phyloP scores from a whole-genome alignment of 2,888 invertebrate genomes.

The Epistrophella euchroma region DNA sequence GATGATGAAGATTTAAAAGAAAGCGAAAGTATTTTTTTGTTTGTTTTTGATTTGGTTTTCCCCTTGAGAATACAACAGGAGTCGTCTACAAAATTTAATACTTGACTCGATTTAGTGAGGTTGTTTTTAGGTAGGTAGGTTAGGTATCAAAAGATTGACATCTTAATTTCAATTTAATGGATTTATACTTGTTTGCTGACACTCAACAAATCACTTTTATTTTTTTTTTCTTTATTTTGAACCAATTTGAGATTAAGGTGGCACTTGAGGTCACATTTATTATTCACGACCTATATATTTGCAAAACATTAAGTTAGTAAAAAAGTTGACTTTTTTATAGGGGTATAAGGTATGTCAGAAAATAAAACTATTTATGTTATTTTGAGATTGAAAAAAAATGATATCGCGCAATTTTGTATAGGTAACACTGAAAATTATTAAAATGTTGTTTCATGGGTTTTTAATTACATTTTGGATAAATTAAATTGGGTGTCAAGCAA shows the following conservation, averaged over 20 bases:
- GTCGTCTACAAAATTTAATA: not conserved
- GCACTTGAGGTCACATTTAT: slow-evolving; percentile 45
- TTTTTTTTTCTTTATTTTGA: slow-evolving; percentile 42
- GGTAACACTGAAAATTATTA: not conserved
- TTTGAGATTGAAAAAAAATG: not conserved
- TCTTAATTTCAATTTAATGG: slow-evolving; percentile 61
- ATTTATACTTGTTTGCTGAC: slow-evolving; percentile 51
- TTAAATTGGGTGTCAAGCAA: not conserved
- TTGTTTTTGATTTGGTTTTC: slow-evolving; percentile 33
- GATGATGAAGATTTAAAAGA: slow-evolving; percentile 40
- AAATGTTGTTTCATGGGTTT: not conserved
- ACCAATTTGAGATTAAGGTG: slow-evolving; percentile 38
- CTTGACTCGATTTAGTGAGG: slow-evolving; percentile 19
- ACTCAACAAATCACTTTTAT: slow-evolving; percentile 46
- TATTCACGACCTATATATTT: slow-evolving; percentile 4
- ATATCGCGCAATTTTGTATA: not conserved
- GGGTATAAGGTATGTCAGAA: not conserved
- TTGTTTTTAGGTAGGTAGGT: slow-evolving; percentile 16
- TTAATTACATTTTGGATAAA: slow-evolving; percentile 2
- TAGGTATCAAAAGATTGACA: slow-evolving; percentile 49
- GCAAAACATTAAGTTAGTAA: slow-evolving; percentile 9
- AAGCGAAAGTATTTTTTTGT: slow-evolving; percentile 61
- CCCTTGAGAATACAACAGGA: slow-evolving; percentile 33
- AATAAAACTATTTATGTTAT: not conserved
- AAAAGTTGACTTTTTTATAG: not conserved